Base-by-base conservation (phyloP, 2,113 vertebrate species). In the Sinocyclocheilus anshuiensis region DNA sequence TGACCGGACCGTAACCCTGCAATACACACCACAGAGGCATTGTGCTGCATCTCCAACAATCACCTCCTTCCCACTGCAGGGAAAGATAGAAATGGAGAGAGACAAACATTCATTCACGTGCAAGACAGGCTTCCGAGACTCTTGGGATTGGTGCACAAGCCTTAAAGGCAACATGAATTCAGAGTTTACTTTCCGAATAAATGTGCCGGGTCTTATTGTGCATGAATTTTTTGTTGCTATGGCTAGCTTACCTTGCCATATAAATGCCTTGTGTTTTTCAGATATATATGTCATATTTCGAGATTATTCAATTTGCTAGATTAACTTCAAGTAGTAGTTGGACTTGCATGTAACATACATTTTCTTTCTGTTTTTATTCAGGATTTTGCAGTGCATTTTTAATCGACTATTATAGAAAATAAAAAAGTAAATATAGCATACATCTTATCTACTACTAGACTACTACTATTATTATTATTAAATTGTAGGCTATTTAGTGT, bases 1-100 rank as follows among this genome's bases (percentile, higher is more conserved):
- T 71, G 45, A 82, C 81, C 45, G 65, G 26, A 24, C 24, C 3
- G 6, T 71, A 82, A 82, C 81, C 81, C 63, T 82, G 81, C 65
- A 82, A 71, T 82, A 69, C 63, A 36, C 81, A 82, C 81, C 63
- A 69, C 26, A 69, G 45, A 53, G 26, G 45, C 50, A 33, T 29
- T 22, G 80, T 81, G 61, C 61, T 48, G 22, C 24, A 33, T 77
- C 26, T 33, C 26, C 63, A 22, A 53, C 24, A 55, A 71, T 53
- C 45, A 71, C 81, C n/a, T 9, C 24, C 24, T 33, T 69, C 18
- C 24, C 12, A 78, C 39, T 79, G 61, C 71, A 83, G 79, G 36
- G 24, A 48, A 33, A 77, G 48, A 81, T 9, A 63, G 79, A 67
- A 18, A 77, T 33, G 26, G 61, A 72, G 75, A 63, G 48, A 83